phyloP scores from a whole-genome alignment of 2,113 vertebrate species.

The Lipotes vexillifer region DNA sequence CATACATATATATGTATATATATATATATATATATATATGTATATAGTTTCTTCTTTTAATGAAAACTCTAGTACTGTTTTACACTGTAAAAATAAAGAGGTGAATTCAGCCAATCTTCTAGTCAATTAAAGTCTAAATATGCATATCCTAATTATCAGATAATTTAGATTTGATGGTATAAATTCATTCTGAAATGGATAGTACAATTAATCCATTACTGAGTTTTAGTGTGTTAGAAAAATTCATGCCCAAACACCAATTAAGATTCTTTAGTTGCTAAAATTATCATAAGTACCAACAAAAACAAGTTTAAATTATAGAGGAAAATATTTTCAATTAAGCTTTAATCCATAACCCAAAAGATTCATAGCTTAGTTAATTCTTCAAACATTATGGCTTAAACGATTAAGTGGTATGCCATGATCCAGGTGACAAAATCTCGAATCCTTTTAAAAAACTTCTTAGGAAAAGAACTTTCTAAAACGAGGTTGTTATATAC shows the following conservation, averaged over 20 bases:
- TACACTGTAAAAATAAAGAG: neutral
- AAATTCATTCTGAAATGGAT: neutral
- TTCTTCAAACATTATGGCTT: neutral
- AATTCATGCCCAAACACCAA: neutral
- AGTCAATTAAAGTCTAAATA: neutral
- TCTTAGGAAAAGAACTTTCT: constrained; percentile 18
- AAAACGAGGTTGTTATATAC: neutral
- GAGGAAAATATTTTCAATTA: constrained; percentile 13
- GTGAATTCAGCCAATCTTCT: neutral
- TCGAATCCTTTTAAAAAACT: neutral
- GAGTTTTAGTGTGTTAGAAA: neutral
- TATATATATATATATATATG: no score
- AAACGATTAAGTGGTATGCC: neutral
- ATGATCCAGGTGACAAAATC: neutral
- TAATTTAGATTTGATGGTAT: neutral
- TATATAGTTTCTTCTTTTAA: neutral
- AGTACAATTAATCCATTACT: neutral
- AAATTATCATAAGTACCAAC: neutral
- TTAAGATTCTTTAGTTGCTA: constrained; percentile 9
- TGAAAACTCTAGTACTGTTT: neutral
- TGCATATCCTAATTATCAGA: neutral
- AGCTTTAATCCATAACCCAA: neutral
- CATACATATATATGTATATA: no score
- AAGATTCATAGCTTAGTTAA: neutral
- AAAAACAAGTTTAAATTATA: constrained; percentile 28